A percentile compares a stretch with the other conserved stretches of the same genome.
phyloP scores from a whole-genome alignment of 2,797 vertebrate genomes.

The Catharus ustulatus region DNA sequence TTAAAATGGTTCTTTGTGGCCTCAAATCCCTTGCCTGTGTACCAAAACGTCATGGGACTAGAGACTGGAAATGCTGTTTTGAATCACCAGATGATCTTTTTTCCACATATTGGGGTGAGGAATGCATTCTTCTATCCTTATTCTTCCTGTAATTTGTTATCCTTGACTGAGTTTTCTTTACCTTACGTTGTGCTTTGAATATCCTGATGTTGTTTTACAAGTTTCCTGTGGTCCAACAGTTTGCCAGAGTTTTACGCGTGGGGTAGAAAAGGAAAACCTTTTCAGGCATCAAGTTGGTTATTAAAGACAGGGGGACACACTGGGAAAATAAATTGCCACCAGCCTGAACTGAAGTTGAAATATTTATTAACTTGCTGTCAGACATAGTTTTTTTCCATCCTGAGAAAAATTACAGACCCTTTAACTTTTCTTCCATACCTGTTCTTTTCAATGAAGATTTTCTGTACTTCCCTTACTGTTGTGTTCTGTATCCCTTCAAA shows the following conservation, averaged over 20 bases:
- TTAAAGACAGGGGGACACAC: constrained; percentile 19
- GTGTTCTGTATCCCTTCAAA: background rate
- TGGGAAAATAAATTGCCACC: constrained; percentile 47
- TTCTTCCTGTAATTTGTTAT: background rate
- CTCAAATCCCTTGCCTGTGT: background rate
- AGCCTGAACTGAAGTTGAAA: constrained; percentile 32
- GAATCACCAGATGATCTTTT: background rate
- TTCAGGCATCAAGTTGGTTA: constrained; percentile 24
- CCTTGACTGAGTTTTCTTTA: background rate
- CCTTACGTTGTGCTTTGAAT: background rate
- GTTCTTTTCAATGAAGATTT: background rate
- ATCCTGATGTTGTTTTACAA: background rate
- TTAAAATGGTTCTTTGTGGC: background rate
- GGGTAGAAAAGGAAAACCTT: constrained; percentile 1
- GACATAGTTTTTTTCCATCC: background rate
- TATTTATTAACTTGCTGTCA: constrained; percentile 48
- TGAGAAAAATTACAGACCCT: background rate
- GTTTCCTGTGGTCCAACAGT: constrained; percentile 17
- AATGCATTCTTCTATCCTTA: background rate
- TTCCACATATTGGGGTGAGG: background rate
- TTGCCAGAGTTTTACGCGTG: constrained; percentile 2
- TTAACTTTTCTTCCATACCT: background rate
- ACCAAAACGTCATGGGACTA: background rate
- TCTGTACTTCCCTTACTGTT: background rate
- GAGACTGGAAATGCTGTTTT: background rate